A percentile compares a stretch with the other conserved stretches of the same genome.
Evolutionary conservation across 2,113 vertebrate genomes (phyloP).

Genomic region (Leptobrachium ailaonicum): DNA sequence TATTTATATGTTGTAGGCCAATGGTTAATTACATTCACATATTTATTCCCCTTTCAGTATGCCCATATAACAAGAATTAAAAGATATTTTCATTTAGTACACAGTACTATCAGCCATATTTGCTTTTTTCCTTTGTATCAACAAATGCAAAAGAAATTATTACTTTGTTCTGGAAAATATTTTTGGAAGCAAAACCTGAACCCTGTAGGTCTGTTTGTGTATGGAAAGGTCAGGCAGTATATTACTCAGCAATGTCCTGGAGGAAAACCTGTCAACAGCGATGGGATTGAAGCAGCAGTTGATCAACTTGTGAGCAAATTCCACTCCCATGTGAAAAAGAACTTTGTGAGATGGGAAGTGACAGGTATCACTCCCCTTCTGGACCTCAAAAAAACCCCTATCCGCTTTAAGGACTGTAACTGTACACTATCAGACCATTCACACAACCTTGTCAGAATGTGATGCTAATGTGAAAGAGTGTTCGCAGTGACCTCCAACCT

Average conservation of each 20-base stretch:
- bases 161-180: background rate
- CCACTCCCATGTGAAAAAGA: conserved; percentile 17
- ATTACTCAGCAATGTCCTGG: conserved; percentile 36
- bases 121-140: too few relatives aligned
- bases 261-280: conserved; percentile 25
- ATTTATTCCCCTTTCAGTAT: too few relatives aligned
- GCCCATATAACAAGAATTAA: too few relatives aligned
- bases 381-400: conserved; percentile 1
- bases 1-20: too few relatives aligned
- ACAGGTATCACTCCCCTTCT: background rate
- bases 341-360: conserved; percentile 29
- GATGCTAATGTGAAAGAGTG: background rate
- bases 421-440: conserved; percentile 16
- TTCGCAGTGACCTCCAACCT: conserved; percentile 31
- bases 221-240: conserved; percentile 16
- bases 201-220: background rate
- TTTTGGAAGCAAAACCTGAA: conserved; percentile 4
- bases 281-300: conserved; percentile 31
- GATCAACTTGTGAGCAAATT: conserved; percentile 12
- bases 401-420: conserved; percentile 23
- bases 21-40: too few relatives aligned
- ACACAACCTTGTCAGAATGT: conserved; percentile 11
- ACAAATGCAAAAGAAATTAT: too few relatives aligned
- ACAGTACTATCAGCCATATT: too few relatives aligned
- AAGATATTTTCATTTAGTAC: too few relatives aligned